Base-by-base conservation (phyloP, 2,888 invertebrate species). In the Artemia sinica region DNA sequence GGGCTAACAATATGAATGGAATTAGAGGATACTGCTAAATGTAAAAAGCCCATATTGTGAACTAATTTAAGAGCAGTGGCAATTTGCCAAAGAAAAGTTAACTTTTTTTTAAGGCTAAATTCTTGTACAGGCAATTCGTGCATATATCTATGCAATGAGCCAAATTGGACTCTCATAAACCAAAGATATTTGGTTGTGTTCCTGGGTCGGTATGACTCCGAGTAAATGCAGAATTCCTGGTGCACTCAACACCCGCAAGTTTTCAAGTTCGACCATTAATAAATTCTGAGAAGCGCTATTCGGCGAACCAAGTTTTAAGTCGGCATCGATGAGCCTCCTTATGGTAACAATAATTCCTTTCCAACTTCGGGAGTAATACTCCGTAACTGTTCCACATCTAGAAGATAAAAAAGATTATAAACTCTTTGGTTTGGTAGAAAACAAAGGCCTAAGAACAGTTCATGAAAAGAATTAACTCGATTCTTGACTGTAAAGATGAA, bases 261-360 rank as follows among this genome's bases (percentile, higher is more conserved):
- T 58, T 18, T 58, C 58, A 8, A 58, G 10, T 58, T 58, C 58
- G 10, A 14, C 14, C 14, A 58, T 58, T 10, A 58, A 58, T n/a
- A 58, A 18, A 58, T 58, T 58, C 10, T 58, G 58, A 8, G 58
- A n/a, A 8, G 58, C 18, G 58, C 14, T 58, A 8, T n/a, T 18
- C n/a, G 58, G 58, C 14, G n/a, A 14, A 18, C 58, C 58, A 18
- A 58, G 58, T 58, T 58, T 58, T 58, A 58, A 58, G 18, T 58
- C 58, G 58, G 10, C 58, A 14, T 58, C 58, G 58, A 58, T 18
- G 8, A 58, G 58, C 18, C 58, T 8, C 8, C 58, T 8, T n/a
- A 58, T 8, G 58, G 58, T 58, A 18, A 58, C 58, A 18, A 58
- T 18, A 14, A 18, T 58, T 8, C 18, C 58, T 18, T 18, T 58